Evolutionary conservation across 2,113 vertebrate species (phyloP), one percentile per base, ranked within the genome.

Genomic region (Rhadina sibilatrix): DNA sequence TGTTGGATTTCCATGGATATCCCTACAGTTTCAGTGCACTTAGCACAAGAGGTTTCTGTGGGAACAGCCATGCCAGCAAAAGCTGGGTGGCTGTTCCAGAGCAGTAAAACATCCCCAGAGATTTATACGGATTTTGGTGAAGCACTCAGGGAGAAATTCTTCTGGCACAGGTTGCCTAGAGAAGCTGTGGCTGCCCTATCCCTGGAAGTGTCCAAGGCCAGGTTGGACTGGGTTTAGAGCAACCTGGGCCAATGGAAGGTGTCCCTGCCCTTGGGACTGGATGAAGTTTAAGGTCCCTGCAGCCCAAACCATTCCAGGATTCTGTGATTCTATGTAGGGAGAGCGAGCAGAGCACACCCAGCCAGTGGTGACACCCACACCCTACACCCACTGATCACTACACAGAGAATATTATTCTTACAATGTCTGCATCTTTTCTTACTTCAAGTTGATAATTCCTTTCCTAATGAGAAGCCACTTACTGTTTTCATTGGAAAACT

Each of bases 31-130:
- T 24, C 64, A 69, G 19, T 5, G 30, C 50, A 65, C 68, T 11
- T 49, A 9, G 8, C 61, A 27, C 8, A 2, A 42, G 30, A 31
- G 53, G 17, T 4, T 80, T 42, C 66, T 46, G 52, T 17, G 11
- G 27, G 42, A 47, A 40, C 21, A 30, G 5, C 47, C 9, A 0
- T 0, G 20, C 1, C 33, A 9, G 61, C 4, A 50, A 12, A 12
- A 60, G 59, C 68, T 5, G 4, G 37, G 25, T 3, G 30, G 37
- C 3, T 33, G 38, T 2, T 52, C 24, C 9, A 15, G 1, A 4
- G n/a, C 19, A 38, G 3, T 4, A 15, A 33, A 76, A 23, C 0
- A 0, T 5, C 40, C 59, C 60, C 65, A 2, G 1, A 11, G 37
- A 35, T 70, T 85, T 19, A 11, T 0, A 7, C 1, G 4, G 46